Base-by-base conservation (phyloP, 2,888 invertebrate species). In the Phengaris alcon region DNA sequence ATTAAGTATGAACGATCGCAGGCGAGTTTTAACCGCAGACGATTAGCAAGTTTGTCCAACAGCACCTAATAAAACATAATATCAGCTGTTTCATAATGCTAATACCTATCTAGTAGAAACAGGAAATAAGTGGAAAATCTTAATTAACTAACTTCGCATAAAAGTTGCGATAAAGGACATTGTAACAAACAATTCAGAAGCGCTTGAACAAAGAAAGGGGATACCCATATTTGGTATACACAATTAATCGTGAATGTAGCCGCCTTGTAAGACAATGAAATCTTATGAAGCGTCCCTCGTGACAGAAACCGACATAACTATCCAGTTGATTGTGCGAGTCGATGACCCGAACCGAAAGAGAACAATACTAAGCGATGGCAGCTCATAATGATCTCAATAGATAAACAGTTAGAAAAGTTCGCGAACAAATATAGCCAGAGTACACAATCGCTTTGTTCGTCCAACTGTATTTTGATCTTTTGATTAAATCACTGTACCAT, bases 281-380 rank as follows among this genome's bases (percentile, higher is more conserved):
- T 48, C 48, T 75, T 12, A 52, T 35, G 72, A 72, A 54, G 72
- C 22, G 70, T 22, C 72, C 75, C 77, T 79, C 79, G 79, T 76
- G 78, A 79, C 79, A 81, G 80, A 79, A 44, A 79, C 79, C 82
- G 82, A 85, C 84, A 84, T 84, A 83, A 78, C 84, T 84, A 88
- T 87, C 88, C 82, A 87, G 86, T 85, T 86, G 86, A 87, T 86
- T 86, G 87, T 84, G 80, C 80, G 83, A 89, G 88, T 89, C 90
- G 81, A 83, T 82, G 89, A 90, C 89, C 91, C 84, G 83, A 80
- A 86, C 88, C 87, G 87, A 90, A 90, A 89, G 87, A 90, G 87
- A 90, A 91, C 90, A 91, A 90, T 90, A 89, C 88, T 85, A 82
- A 48, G 78, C 78, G 80, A 87, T 87, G 84, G 84, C 84, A 84